Evolutionary conservation across 2,888 invertebrate species (phyloP), one percentile per base, ranked within the genome.

Genomic region (Oscheius myriophilus): DNA sequence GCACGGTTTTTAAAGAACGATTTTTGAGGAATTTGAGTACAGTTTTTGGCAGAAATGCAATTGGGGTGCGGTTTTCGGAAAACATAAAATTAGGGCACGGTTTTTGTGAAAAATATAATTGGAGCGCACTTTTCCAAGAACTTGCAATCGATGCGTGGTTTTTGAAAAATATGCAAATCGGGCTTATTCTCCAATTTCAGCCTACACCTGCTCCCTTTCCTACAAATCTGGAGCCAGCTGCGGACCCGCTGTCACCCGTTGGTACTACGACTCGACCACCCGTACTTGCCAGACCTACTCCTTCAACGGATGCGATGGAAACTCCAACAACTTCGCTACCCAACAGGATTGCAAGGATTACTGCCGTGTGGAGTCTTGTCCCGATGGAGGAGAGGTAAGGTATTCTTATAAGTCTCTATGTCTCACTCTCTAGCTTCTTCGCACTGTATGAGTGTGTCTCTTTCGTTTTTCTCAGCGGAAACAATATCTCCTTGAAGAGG

Each of bases 301-400:
- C 1, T 86, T 85, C 80, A 84, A 84, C 59, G 86, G 86, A 9
- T 86, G 86, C 66, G 86, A 86, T 59, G 86, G 86, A 64, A 86
- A 86, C 75, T 79, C 80, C 54, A 86, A 86, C 72, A 86, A 86
- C 73, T 82, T 83, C 59, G 82, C 82, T 55, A 82, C 81, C 0
- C 79, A 82, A 68, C 79, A 79, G 72, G 86, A 86, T 67, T 86
- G 86, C 70, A 83, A 85, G 61, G 85, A 86, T 53, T 86, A 86
- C 71, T 86, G 86, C 69, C 69, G 84, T 23, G 86, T 86, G 21
- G 85, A 85, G 67, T 79, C 81, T 21, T 85, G 85, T 71, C 85
- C 86, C 9, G 86, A 86, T 62, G 86, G 86, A 21, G 86, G 86
- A 62, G 83, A 85, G 67, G 72, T 76, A 3, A 58, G 67, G 52